Conservation (phyloP, 2,888 invertebrate species). For the Podabrus alpinus region DNA sequence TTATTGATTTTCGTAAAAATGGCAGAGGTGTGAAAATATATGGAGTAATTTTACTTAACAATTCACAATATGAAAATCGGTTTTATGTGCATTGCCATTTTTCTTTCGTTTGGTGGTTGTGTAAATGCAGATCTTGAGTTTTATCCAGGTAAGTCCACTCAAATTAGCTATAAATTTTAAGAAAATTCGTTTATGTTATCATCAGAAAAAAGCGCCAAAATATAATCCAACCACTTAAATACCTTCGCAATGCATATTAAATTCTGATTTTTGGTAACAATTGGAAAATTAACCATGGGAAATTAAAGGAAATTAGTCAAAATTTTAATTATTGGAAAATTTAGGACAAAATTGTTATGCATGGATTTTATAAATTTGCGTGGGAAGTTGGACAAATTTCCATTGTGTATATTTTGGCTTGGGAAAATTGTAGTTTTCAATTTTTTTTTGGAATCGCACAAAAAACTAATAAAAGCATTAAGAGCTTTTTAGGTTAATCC, state of each 20-base stretch:
- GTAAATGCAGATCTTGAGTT: slow-evolving; percentile 48
- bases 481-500: background rate
- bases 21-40: slow-evolving; percentile 53
- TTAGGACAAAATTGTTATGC: background rate
- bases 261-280: background rate
- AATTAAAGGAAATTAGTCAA: background rate
- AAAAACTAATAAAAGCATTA: no score
- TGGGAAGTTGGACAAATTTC: background rate
- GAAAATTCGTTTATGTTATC: background rate
- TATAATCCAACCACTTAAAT: background rate
- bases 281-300: no score
- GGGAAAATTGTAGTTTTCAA: background rate
- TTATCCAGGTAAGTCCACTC: slow-evolving; percentile 48
- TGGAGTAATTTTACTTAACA: slow-evolving; percentile 46
- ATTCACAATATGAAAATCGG: slow-evolving; percentile 49
- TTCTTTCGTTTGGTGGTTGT: slow-evolving; percentile 47
- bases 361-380: background rate
- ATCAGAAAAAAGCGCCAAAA: background rate
- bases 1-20: slow-evolving; percentile 52
- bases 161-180: background rate
- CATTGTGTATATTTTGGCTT: background rate
- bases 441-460: no score
- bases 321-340: background rate
- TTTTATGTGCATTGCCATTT: slow-evolving; percentile 47
- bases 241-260: no score